phyloP scores from a whole-genome alignment of 2,888 invertebrate species.

The Nephrotoma flavescens region DNA sequence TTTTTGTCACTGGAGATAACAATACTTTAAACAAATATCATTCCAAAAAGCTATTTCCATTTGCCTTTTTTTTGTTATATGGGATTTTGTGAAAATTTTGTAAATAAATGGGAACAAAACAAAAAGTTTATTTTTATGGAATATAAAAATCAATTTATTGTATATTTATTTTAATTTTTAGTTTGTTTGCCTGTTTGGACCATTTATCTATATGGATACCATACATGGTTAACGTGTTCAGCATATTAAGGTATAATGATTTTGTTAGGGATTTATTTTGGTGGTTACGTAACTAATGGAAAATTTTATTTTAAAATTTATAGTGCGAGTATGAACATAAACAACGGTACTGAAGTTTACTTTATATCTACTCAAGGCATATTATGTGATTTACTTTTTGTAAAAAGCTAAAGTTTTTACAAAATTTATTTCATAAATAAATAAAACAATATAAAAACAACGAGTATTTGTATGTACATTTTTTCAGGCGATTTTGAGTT shows the following conservation, averaged over 20 bases:
- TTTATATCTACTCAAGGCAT: too few species aligned
- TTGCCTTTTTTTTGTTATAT: background rate
- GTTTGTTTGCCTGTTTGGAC: background rate
- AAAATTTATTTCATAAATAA: too few species aligned
- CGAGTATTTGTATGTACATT: too few species aligned
- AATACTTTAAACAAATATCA: background rate
- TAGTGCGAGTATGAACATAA: too few species aligned
- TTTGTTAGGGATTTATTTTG: background rate
- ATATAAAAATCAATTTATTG: background rate
- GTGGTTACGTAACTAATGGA: background rate
- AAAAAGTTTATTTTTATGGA: background rate
- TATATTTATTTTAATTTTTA: background rate
- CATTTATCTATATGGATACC: background rate
- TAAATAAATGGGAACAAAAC: background rate
- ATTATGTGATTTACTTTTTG: too few species aligned
- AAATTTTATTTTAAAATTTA: background rate
- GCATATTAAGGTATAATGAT: background rate
- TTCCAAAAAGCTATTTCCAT: background rate
- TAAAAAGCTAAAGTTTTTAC: too few species aligned
- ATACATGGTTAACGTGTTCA: background rate
- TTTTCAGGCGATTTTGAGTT: too few species aligned
- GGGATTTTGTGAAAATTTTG: background rate
- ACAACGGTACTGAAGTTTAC: too few species aligned
- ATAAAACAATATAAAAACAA: too few species aligned
- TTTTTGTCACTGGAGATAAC: background rate